phyloP scores from a whole-genome alignment of 2,888 invertebrate genomes.

The Drosophila algonquin region DNA sequence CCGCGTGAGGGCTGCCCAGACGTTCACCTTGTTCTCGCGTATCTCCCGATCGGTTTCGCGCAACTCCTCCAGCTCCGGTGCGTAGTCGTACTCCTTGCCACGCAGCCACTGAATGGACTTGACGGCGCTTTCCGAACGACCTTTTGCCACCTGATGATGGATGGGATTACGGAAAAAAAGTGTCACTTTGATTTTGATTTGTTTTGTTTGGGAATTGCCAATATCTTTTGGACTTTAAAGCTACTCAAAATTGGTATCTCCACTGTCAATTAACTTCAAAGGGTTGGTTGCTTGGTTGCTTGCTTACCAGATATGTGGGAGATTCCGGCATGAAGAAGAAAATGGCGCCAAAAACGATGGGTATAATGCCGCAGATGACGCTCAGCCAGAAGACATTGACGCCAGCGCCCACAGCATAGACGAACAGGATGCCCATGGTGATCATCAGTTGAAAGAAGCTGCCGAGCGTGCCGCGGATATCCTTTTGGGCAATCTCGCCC shows the following conservation, averaged over 20 bases:
- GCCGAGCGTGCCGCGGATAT: slow-evolving; percentile 92
- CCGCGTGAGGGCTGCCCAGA: slow-evolving; percentile 86
- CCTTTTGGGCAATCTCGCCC: slow-evolving; percentile 93
- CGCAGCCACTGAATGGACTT: slow-evolving; percentile 89
- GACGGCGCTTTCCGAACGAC: slow-evolving; percentile 87
- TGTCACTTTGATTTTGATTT: too few species aligned
- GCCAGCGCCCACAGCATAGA: slow-evolving; percentile 87
- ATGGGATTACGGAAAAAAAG: background rate
- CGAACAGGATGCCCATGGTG: slow-evolving; percentile 91
- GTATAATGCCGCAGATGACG: slow-evolving; percentile 80
- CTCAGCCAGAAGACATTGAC: slow-evolving; percentile 79
- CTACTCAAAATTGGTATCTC: background rate
- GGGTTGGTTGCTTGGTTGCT: background rate
- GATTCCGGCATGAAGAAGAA: slow-evolving; percentile 95
- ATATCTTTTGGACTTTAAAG: slow-evolving; percentile 16
- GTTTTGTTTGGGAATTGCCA: background rate
- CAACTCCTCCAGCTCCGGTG: slow-evolving; percentile 87
- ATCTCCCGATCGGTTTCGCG: slow-evolving; percentile 85
- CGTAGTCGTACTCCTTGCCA: slow-evolving; percentile 89
- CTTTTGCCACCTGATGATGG: slow-evolving; percentile 84
- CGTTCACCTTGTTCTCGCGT: slow-evolving; percentile 85
- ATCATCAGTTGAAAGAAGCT: slow-evolving; percentile 95
- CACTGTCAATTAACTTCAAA: background rate
- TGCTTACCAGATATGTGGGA: slow-evolving; percentile 88
- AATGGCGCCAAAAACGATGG: slow-evolving; percentile 88